A percentile compares a stretch with the other conserved stretches of the same genome.
phyloP scores from a whole-genome alignment of 2,113 vertebrate species.

The Vidua macroura region DNA sequence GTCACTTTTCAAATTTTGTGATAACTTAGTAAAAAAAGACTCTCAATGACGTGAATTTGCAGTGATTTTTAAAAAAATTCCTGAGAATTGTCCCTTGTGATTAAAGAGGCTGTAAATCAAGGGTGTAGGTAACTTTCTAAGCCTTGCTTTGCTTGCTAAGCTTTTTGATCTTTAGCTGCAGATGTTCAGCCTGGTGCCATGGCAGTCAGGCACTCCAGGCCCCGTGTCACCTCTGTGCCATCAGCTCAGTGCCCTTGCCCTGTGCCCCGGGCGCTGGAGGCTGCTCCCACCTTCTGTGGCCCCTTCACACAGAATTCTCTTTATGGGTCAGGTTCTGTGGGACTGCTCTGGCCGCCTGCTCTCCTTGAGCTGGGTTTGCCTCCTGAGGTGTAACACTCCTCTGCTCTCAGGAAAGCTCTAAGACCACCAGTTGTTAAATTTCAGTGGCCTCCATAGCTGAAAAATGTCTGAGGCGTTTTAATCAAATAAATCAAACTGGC shows the following conservation, averaged over 20 bases:
- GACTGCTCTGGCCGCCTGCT: not conserved
- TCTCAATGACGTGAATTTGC: not conserved
- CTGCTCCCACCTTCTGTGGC: not conserved
- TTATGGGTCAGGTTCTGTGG: fast-evolving
- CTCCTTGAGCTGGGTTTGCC: not conserved
- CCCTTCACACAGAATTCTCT: fast-evolving
- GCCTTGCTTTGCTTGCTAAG: not conserved
- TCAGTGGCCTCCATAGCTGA: not conserved
- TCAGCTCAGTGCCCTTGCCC: not conserved
- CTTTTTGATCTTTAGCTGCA: constrained; percentile 70
- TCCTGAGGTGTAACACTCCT: not conserved
- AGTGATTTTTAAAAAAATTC: not conserved
- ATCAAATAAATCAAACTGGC: not conserved
- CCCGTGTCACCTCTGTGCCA: not conserved
- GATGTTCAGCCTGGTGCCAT: not conserved
- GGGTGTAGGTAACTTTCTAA: not conserved
- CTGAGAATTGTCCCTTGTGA: not conserved
- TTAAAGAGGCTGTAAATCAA: constrained; percentile 69
- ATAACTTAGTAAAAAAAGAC: not conserved
- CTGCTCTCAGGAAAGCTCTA: not conserved
- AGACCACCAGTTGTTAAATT: not conserved
- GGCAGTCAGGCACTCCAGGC: not conserved
- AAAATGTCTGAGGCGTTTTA: not conserved
- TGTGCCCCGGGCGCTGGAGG: not conserved
- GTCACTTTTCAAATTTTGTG: not conserved